phyloP scores from a whole-genome alignment of 2,888 invertebrate species.

The Meteorus cinctellus region DNA sequence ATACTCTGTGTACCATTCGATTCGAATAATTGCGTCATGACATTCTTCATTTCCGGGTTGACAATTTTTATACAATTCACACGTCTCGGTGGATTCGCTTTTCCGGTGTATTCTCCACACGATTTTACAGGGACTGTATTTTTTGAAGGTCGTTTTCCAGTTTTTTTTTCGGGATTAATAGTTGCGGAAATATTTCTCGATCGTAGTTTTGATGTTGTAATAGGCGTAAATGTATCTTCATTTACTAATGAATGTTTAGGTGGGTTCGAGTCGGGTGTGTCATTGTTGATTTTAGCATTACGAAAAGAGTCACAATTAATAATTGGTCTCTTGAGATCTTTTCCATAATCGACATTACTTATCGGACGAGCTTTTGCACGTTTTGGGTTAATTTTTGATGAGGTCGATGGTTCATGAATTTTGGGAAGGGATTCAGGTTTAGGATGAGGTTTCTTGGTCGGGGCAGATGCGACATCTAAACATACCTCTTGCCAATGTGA shows the following conservation, averaged over 20 bases:
- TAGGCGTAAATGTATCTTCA: conserved; percentile 23
- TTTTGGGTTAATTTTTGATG: background rate
- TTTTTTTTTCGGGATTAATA: conserved; percentile 19
- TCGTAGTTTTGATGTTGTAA: background rate
- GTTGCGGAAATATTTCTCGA: conserved; percentile 8
- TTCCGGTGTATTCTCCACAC: conserved; percentile 33
- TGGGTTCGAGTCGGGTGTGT: background rate
- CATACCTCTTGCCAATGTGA: conserved; percentile 82
- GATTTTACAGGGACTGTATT: conserved; percentile 20
- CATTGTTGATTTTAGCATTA: background rate
- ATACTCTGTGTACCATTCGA: background rate
- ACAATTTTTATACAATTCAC: conserved; percentile 33
- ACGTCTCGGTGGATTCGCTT: background rate
- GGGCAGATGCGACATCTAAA: conserved; percentile 45
- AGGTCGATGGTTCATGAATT: background rate
- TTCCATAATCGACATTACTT: conserved; percentile 9
- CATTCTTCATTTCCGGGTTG: conserved; percentile 45
- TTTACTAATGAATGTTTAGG: background rate
- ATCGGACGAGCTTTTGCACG: conserved; percentile 32
- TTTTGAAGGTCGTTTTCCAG: background rate
- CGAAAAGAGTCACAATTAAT: background rate
- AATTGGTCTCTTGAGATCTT: conserved; percentile 20
- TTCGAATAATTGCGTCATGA: conserved; percentile 31
- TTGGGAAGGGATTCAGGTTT: background rate
- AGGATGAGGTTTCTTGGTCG: conserved; percentile 10